Evolutionary conservation across 1,140 invertebrate species (phyloP), one percentile per base, ranked within the genome.

Genomic region (Eumeta japonica): DNA sequence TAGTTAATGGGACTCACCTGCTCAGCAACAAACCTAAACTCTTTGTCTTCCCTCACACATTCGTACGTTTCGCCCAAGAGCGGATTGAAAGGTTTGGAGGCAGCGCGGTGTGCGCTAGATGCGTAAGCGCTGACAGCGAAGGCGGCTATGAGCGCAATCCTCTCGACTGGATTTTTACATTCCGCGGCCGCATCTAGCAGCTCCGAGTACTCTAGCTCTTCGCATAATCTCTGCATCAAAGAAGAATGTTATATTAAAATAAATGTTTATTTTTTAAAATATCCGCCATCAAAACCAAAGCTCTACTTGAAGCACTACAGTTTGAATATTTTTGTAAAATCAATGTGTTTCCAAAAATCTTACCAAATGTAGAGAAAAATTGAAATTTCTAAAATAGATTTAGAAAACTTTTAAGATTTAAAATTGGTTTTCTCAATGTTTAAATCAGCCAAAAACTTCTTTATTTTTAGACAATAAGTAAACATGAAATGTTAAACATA

Each of bases 21-120:
- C 30, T 72, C 67, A 1, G 63, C 63, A 0, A 70, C 18, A 64
- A 89, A 91, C 39, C 78, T 60, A 76, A 91, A 92, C 1, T 86
- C 86, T 54, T 83, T 82, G 57, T 92, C 89, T 48, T 87, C 87
- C 24, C 83, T 52, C 19, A 87, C 79, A 55, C 85, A 88, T 70
- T 92, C 90, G 71, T 85, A 94, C 0, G 89, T 93, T 77, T 93
- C 90, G 2, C 87, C 89, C 13, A 92, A 75, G 27, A 93, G 61
- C 16, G 90, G 90, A 77, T 93, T 93, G 75, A 94, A 93, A 1
- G 90, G 90, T 62, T 94, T 93, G 53, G 86, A 88, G 12, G 88
- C 87, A 12, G 89, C 85, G 31, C 89, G 73, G 49, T 86, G 86
- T 52, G 83, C 87, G 14, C 86, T 83, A 2, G 87, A 84, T 1